phyloP scores from a whole-genome alignment of 2,888 invertebrate genomes.

The Pammene aurita region DNA sequence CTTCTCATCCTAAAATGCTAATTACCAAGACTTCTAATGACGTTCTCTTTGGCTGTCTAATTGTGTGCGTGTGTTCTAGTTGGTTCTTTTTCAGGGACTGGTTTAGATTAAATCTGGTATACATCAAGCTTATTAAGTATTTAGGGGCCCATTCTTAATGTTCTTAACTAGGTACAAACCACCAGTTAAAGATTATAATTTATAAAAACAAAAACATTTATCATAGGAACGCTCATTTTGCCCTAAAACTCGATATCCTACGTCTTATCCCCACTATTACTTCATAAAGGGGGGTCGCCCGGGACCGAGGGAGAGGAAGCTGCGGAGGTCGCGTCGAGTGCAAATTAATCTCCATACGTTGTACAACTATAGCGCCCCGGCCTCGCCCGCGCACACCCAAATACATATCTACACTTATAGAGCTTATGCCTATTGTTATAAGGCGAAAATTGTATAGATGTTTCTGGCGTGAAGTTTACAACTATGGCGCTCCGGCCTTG shows the following conservation, averaged over 20 bases:
- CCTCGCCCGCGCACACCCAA: slow-evolving; percentile 10
- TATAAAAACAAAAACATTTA: no score
- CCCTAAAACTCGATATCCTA: background rate
- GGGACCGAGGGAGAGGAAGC: slow-evolving; percentile 50
- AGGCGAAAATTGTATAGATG: background rate
- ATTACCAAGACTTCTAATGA: no score
- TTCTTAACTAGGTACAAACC: no score
- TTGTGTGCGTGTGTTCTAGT: no score
- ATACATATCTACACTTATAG: background rate
- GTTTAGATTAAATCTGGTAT: no score
- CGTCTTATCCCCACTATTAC: slow-evolving; percentile 22
- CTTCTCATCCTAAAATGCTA: no score
- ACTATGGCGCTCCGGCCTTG: slow-evolving; percentile 24
- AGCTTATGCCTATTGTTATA: slow-evolving; percentile 10
- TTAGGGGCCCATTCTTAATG: no score
- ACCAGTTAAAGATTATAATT: no score
- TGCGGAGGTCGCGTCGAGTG: slow-evolving; percentile 62
- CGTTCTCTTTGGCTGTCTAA: no score
- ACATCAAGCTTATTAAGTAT: no score
- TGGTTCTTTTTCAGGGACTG: no score
- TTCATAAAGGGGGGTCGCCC: slow-evolving; percentile 51
- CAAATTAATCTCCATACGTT: slow-evolving; percentile 76
- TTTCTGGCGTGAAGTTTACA: slow-evolving; percentile 46
- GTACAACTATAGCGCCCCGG: slow-evolving; percentile 46
- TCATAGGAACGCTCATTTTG: background rate